Evolutionary conservation across 2,113 vertebrate genomes (phyloP).

Genomic region (Platysternon megacephalum): DNA sequence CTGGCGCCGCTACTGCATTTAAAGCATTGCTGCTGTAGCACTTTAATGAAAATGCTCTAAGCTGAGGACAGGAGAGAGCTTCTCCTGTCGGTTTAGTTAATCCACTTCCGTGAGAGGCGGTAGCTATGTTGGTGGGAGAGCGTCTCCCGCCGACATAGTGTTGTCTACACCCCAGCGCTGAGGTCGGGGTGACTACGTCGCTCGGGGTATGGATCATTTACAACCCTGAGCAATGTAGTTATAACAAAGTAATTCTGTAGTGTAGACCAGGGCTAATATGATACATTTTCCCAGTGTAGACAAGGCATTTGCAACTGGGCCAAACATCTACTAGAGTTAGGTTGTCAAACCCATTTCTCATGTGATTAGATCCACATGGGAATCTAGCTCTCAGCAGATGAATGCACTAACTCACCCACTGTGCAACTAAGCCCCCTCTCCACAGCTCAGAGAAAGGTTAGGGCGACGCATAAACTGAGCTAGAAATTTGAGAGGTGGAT

Average conservation of each 20-base stretch:
- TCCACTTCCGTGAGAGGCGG: background rate
- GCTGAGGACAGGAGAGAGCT: background rate
- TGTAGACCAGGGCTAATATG: background rate
- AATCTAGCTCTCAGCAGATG: background rate
- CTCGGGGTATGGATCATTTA: background rate
- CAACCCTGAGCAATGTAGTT: background rate
- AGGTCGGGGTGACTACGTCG: background rate
- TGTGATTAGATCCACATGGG: background rate
- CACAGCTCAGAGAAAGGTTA: background rate
- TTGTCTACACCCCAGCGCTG: background rate
- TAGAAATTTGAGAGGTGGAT: slow-evolving; percentile 51
- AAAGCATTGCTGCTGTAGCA: background rate
- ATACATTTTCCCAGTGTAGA: background rate
- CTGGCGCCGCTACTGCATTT: too few species aligned
- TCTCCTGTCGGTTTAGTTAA: background rate
- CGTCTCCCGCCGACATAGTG: background rate
- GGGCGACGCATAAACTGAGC: slow-evolving; percentile 16
- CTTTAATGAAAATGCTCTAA: background rate
- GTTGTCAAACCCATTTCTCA: background rate
- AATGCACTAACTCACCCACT: background rate
- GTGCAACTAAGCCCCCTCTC: background rate
- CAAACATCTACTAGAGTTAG: background rate
- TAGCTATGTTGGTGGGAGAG: background rate
- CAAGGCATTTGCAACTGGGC: background rate
- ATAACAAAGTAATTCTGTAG: background rate